Base-by-base conservation (phyloP, 1,140 invertebrate genomes). In the Pseudomyrmex flavicornis region DNA sequence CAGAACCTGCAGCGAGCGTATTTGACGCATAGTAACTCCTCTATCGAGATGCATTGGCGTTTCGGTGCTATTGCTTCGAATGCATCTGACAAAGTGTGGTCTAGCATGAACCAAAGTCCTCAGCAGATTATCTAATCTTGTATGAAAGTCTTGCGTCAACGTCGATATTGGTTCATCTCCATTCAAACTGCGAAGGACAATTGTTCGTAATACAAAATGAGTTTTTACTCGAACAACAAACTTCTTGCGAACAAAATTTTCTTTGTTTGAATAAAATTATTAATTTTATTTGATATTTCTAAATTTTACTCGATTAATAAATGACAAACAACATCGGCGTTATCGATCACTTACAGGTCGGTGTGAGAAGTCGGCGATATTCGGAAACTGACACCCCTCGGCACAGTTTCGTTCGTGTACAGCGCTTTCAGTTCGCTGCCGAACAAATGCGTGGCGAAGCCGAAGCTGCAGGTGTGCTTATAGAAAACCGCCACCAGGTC, bases 81-180 rank as follows among this genome's bases (percentile, higher is more conserved):
- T 96, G 93, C 98, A 99, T 48, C 98, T 95, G 70, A 99, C 97
- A 94, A 99, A 99, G 94, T 99, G 98, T 10, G 98, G 98, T 83
- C 98, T 96, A 17, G 98, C 98, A 93, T 99, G 98, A 54, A 99
- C 98, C 83, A 99, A 93, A 44, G 98, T 99, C 83, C 98, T 95
- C 86, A 99, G 94, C 85, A 99, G 94, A 95, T 99, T 99, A 93
- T 99, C 98, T 65, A 99, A 95, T 56, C 98, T 95, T 58, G 97
- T 98, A 93, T 99, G 98, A 91, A 99, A 99, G 94, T 99, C 98
- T 95, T 98, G 98, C 50, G 98, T 98, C 56, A 99, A 95, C 9
- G 98, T 98, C 13, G 98, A 98, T 50, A 98, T 97, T 7, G 97
- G 97, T 92, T 98, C 97, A 93, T 97, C 97, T 1, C 97, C 97